phyloP scores from a whole-genome alignment of 2,113 vertebrate species.

The Dicaeum eximium region DNA sequence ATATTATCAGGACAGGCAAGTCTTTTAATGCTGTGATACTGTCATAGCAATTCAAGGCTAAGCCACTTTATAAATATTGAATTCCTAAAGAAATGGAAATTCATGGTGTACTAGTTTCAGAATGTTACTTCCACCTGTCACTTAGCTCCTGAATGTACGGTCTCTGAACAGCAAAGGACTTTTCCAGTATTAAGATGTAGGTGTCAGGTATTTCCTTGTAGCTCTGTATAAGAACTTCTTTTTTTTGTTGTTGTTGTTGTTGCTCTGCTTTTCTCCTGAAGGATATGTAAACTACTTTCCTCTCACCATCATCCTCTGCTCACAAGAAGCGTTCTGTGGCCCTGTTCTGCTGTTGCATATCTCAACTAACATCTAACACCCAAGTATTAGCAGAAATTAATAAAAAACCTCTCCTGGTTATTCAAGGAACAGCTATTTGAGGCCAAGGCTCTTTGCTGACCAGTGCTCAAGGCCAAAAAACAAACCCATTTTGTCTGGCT shows the following conservation, averaged over 20 bases:
- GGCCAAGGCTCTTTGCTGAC: neutral
- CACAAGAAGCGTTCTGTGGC: neutral
- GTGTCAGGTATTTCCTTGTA: neutral
- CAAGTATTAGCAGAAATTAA: neutral
- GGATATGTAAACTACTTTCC: neutral
- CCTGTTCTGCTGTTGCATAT: neutral
- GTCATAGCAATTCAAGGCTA: slow-evolving; percentile 35
- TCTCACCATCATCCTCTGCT: neutral
- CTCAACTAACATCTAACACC: neutral
- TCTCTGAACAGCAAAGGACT: neutral
- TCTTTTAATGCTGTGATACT: slow-evolving; percentile 1
- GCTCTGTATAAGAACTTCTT: neutral
- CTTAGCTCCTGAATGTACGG: neutral
- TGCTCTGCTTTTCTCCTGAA: neutral
- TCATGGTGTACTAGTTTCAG: neutral
- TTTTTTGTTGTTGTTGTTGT: neutral
- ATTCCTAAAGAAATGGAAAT: slow-evolving; percentile 48
- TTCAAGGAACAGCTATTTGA: neutral
- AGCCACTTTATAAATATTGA: slow-evolving; percentile 33
- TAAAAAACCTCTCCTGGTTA: neutral
- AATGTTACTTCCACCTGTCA: slow-evolving; percentile 5
- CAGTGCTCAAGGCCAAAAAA: neutral
- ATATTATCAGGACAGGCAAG: slow-evolving; percentile 33
- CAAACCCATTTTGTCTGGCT: neutral
- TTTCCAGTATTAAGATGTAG: neutral